These are phyloP conservation scores for Temnopleurus reevesii DNA, from an alignment of 53 echinoderm and acorn worm species.

Conservation along the genomic window DNA sequence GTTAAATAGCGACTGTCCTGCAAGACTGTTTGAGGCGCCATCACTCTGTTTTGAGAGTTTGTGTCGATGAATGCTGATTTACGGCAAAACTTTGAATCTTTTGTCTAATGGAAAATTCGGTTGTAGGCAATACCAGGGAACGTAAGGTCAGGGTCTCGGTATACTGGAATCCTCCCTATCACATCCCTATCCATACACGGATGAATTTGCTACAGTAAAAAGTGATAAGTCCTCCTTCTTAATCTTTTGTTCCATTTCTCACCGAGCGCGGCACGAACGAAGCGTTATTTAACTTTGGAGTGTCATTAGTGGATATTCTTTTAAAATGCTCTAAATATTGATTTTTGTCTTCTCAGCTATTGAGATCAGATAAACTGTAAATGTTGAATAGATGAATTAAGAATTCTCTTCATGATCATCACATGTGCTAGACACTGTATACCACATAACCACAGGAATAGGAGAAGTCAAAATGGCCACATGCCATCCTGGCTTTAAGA, in stretches of 20 bases:
- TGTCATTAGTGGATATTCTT: no score
- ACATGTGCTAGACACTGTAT: no score
- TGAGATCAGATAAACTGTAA: no score
- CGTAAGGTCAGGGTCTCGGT: not conserved
- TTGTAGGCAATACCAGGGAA: slow-evolving; percentile 30
- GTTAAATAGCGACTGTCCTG: not conserved
- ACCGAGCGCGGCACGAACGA: no score
- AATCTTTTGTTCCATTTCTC: not conserved
- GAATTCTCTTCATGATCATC: no score
- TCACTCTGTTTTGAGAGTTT: slow-evolving; percentile 17
- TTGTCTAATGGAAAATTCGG: slow-evolving; percentile 43
- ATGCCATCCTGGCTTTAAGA: not conserved
- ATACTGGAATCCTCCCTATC: not conserved
- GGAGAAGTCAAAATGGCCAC: no score
- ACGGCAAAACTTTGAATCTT: slow-evolving; percentile 24
- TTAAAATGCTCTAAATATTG: no score
- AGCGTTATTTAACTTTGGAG: no score
- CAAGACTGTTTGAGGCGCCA: slow-evolving; percentile 9
- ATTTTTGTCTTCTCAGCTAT: no score
- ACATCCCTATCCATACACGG: not conserved
- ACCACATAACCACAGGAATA: no score
- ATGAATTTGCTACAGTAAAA: not conserved
- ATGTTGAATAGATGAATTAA: no score
- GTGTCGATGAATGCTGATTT: slow-evolving; percentile 15
- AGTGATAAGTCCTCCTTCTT: no score